Base-by-base conservation (phyloP, 1,140 invertebrate genomes). In the Archivesica marissinica region DNA sequence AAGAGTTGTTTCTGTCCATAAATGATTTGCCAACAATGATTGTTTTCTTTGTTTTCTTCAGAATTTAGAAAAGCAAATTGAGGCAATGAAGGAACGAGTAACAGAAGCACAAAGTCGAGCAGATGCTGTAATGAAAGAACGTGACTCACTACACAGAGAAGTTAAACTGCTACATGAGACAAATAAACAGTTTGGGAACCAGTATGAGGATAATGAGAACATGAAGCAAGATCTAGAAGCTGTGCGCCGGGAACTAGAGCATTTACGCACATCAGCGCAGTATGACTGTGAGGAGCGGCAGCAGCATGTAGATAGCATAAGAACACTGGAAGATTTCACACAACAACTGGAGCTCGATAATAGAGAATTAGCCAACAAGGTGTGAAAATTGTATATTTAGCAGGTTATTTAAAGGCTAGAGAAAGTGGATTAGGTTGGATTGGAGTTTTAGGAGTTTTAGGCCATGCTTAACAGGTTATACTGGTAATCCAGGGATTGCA, bases 291-390 rank as follows among this genome's bases (percentile, higher is more conserved):
- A 91, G 50, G 91, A 93, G 66, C 64, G 89, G 56, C 88, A 90
- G 50, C 61, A 90, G 54, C 89, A 91, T 56, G 41, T 87, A 38
- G 90, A 93, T 54, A 90, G 85, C 75, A 88, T 92, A 7, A 74
- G 80, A 41, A 87, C 87, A 0, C 25, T 90, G 78, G 92, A 93
- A 47, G 87, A 90, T 47, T 79, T 88, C 17, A 86, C 90, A 13
- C 80, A 87, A 50, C 88, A 91, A 74, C 84, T 93, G 30, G 92
- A 93, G 75, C 41, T 89, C 30, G 92, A 93, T 66, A 93, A 93
- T 64, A 91, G 88, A 47, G 91, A 93, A 35, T 79, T 92, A 47
- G 89, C 90, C 13, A 87, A 86, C 23, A 92, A 92, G 89, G 91
- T 92, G 54, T 50, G 80, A n/a, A n/a, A n/a, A n/a, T n/a, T n/a